A percentile compares a stretch with the other conserved stretches of the same genome.
Evolutionary conservation across 2,888 invertebrate species (phyloP).

Genomic region (Anthophora plumipes): DNA sequence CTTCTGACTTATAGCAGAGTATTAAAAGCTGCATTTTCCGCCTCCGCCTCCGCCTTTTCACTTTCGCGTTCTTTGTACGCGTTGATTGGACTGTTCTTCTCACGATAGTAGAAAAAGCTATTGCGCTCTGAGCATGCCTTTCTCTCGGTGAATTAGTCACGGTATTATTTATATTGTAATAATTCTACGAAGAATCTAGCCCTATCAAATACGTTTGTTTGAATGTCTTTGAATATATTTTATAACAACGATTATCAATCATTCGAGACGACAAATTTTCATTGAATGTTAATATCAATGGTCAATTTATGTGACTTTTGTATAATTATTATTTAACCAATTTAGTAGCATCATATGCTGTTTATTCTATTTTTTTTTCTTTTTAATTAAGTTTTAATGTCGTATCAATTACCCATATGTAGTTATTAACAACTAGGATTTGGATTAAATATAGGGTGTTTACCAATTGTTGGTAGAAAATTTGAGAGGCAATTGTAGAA

Average conservation of each 20-base stretch:
- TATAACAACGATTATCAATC: neutral
- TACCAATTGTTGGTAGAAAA: no score
- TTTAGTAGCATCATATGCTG: no score
- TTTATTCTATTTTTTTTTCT: no score
- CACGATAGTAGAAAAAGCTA: conserved; percentile 37
- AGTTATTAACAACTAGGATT: no score
- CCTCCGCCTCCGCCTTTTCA: conserved; percentile 53
- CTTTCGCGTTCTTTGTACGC: conserved; percentile 64
- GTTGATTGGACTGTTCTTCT: conserved; percentile 60
- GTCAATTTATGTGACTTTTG: no score
- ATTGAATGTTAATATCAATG: no score
- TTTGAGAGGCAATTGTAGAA: no score
- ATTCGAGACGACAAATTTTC: neutral
- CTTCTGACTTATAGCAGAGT: conserved; percentile 30
- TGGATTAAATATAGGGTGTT: no score
- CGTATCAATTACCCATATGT: no score
- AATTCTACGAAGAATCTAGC: conserved; percentile 1
- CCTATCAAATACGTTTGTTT: neutral
- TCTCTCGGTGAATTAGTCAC: conserved; percentile 3
- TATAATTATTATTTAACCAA: no score
- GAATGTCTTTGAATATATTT: neutral
- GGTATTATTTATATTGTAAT: conserved; percentile 5
- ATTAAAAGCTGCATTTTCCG: conserved; percentile 63
- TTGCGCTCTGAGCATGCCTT: conserved; percentile 4
- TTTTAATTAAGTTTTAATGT: no score